A percentile compares a stretch with the other conserved stretches of the same genome.
Evolutionary conservation across 2,113 vertebrate genomes (phyloP).

Genomic region (Tyrannus savana): DNA sequence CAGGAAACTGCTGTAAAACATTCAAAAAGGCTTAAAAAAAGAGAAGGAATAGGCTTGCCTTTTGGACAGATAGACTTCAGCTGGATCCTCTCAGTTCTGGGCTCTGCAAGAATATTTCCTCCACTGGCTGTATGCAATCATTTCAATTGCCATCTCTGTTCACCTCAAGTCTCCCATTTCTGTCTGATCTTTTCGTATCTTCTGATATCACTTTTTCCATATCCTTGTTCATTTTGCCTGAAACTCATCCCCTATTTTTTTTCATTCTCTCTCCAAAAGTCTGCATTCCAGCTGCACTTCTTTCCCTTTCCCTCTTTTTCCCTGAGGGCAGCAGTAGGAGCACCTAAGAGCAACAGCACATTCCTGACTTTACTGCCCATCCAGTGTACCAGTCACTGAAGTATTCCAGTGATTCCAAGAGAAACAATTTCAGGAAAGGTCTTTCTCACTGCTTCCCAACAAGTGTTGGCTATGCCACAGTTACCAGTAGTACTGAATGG

Average conservation of each 20-base stretch:
- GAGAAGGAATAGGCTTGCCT: neutral
- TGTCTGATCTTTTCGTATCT: neutral
- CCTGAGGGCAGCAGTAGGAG: neutral
- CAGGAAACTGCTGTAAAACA: neutral
- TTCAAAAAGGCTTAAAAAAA: neutral
- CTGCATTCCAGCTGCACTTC: neutral
- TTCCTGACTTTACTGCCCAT: rapidly evolving
- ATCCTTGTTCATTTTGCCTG: neutral
- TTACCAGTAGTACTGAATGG: neutral
- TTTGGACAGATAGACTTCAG: neutral
- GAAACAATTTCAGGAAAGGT: neutral
- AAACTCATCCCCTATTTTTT: neutral
- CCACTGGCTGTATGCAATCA: neutral
- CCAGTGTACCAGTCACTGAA: rapidly evolving
- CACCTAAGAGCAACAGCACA: rapidly evolving
- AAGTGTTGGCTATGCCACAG: neutral
- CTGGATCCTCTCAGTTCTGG: neutral
- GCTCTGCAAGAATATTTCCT: neutral
- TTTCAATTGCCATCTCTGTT: neutral
- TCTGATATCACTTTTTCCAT: neutral
- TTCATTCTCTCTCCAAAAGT: neutral
- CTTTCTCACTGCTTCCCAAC: neutral
- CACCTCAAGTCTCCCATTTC: neutral
- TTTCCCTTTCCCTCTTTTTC: neutral
- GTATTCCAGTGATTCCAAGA: neutral